Evolutionary conservation across 1,140 invertebrate genomes (phyloP).

Genomic region (Cryptotermes secundus): DNA sequence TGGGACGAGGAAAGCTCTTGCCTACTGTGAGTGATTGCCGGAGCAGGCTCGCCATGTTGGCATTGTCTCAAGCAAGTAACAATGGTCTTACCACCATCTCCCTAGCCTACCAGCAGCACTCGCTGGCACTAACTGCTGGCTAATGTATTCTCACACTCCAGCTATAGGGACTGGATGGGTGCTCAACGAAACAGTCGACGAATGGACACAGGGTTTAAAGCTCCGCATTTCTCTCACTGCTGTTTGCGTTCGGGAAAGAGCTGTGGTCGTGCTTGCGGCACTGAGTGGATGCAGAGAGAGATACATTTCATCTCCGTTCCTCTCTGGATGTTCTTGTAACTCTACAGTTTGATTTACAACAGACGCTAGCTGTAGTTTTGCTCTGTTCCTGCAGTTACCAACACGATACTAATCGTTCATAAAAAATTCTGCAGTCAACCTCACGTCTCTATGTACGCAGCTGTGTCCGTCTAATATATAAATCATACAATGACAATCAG

Average conservation of each 20-base stretch:
- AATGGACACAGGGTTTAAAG: not conserved
- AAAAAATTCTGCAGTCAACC: not conserved
- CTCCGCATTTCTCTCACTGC: not conserved
- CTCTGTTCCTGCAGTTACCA: not conserved
- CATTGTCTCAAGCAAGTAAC: not conserved
- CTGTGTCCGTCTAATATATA: too few relatives aligned
- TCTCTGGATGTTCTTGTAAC: slow-evolving; percentile 15
- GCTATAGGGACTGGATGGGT: not conserved
- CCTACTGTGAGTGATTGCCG: not conserved
- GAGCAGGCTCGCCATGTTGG: not conserved
- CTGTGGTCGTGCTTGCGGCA: not conserved
- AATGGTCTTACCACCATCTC: not conserved
- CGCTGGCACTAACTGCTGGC: not conserved
- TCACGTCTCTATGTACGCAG: too few relatives aligned
- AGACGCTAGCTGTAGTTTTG: not conserved
- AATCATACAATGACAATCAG: too few relatives aligned
- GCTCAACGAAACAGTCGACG: not conserved
- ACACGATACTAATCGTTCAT: not conserved
- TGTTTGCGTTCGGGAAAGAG: not conserved
- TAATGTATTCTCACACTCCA: slow-evolving; percentile 13
- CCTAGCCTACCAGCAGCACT: not conserved
- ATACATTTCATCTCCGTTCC: not conserved
- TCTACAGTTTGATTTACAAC: slow-evolving; percentile 5
- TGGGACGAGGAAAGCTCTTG: not conserved
- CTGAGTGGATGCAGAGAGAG: not conserved